Conservation (phyloP, 2,113 vertebrate genomes). For the Nettapus auritus region DNA sequence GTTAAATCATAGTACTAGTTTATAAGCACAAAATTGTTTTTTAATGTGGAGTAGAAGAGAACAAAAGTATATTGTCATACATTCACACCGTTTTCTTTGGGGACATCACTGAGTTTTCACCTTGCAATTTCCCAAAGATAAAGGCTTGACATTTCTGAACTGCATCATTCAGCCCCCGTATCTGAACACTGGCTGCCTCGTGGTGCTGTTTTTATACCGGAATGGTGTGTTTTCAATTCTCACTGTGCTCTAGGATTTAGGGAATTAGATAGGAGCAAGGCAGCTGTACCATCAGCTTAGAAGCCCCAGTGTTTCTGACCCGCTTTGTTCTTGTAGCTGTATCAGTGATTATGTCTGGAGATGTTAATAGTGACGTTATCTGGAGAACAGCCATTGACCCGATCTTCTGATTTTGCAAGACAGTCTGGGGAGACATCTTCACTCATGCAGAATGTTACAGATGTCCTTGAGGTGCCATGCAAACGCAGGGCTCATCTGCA, state of each 20-base stretch:
- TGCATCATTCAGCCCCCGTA: not conserved
- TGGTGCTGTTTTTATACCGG: not conserved
- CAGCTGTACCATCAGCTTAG: constrained; percentile 4
- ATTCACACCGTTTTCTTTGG: not conserved
- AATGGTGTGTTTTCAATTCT: not conserved
- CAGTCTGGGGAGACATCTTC: constrained; percentile 8
- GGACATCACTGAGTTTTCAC: not conserved
- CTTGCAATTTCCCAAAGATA: not conserved
- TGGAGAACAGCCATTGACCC: constrained; percentile 27
- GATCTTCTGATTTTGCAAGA: constrained; percentile 11
- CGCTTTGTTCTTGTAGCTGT: not conserved
- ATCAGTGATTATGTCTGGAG: not conserved
- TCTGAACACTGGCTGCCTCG: not conserved
- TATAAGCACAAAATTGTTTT: not conserved
- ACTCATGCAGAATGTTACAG: not conserved
- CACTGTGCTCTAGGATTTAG: not conserved
- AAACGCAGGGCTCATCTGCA: not conserved
- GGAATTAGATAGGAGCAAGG: constrained; percentile 1
- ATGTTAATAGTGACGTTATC: constrained; percentile 21
- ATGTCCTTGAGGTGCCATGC: not conserved
- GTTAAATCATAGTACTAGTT: not conserved
- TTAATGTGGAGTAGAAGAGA: not conserved
- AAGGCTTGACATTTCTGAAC: not conserved
- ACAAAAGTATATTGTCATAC: not conserved
- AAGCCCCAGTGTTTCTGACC: constrained; percentile 21